These are phyloP conservation scores for Hippolais icterina DNA, from an alignment of 2,113 vertebrate species.

Conservation along the genomic window DNA sequence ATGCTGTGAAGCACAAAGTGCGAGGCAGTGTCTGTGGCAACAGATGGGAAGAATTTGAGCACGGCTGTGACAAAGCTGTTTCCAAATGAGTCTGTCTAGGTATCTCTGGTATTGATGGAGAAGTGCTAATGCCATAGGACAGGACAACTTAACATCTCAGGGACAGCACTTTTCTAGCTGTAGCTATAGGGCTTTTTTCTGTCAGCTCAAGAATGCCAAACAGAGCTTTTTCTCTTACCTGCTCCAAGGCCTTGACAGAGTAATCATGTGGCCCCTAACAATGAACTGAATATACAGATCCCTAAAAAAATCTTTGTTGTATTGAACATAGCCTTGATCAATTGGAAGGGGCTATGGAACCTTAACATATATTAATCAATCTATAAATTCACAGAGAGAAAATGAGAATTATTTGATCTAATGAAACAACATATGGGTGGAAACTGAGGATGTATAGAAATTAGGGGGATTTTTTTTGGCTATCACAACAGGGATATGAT, in stretches of 20 bases:
- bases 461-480: neutral
- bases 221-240: neutral
- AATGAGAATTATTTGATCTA: neutral
- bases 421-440: neutral
- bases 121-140: neutral
- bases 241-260: neutral
- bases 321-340: neutral
- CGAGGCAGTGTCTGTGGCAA: neutral
- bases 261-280: neutral
- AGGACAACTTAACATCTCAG: neutral
- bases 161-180: neutral
- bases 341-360: neutral
- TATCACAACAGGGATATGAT: neutral
- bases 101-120: neutral
- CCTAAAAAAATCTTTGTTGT: neutral
- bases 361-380: neutral
- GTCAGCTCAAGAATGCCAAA: neutral
- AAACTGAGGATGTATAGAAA: neutral
- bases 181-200: neutral
- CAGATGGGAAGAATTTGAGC: slow-evolving; percentile 19
- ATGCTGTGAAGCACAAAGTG: neutral
- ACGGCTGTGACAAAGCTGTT: neutral
- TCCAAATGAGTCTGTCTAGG: neutral
- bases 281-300: neutral
- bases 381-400: neutral